Evolutionary conservation across 2,113 vertebrate genomes (phyloP), one percentile per base, ranked within the genome.

Genomic region (Nothocercus nigrocapillus): DNA sequence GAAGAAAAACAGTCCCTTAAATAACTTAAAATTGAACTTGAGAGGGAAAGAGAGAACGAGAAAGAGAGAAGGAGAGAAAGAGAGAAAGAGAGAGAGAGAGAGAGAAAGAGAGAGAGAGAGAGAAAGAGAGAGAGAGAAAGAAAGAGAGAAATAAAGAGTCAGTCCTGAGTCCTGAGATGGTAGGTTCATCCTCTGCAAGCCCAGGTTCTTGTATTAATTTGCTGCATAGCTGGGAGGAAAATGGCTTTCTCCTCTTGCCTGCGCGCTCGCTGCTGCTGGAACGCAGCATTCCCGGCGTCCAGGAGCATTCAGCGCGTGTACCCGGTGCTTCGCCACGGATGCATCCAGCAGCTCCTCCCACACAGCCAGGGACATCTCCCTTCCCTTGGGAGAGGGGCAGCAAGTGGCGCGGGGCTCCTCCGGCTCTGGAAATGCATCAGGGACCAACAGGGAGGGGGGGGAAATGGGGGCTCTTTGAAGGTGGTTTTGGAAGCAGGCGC

Each of bases 221-320:
- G 49, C 11, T 42, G 53, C 3, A 5, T n/a, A 73, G 66, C 4
- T 77, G 77, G 32, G 63, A 93, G 82, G 81, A 95, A 88, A 96
- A 95, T 79, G 74, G 93, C 90, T 95, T 96, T 97, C 93, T 76
- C n/a, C 86, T 93, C 95, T 89, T 92, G 87, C 82, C 80, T 89
- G 68, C 79, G 30, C 89, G 90, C 93, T 95, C 88, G 85, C 88
- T 96, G 74, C 92, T 67, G 87, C 90, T 87, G 88, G 96, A 96
- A 96, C 93, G 82, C 80, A 59, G 93, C 92, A 95, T 94, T 93
- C 89, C 75, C 70, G 74, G 73, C 91, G 94, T 88, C 58, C 62
- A 93, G 88, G 95, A 95, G 91, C 95, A 87, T 81, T 95, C 95
- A 93, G 84, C 62, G 81, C 81, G 94, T 92, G 91, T 86, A 91